Percentiles rank a stretch among this genome's conserved stretches.
These are phyloP conservation scores for Sebastes steindachneri DNA, from an alignment of 2,797 vertebrate genomes.

Conservation along the genomic window DNA sequence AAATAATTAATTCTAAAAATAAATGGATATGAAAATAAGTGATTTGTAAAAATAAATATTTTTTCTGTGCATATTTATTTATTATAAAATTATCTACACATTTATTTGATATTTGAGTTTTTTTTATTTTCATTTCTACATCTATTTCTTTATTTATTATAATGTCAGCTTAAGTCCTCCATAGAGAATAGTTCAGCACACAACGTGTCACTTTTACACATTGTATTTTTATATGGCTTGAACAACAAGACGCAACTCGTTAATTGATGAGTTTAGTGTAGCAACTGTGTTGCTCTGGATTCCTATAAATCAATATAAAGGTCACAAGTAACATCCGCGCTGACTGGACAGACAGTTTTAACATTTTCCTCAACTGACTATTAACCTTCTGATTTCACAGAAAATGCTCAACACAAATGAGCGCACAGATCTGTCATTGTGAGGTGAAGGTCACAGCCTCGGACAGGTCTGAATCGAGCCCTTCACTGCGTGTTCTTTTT, in stretches of 20 bases:
- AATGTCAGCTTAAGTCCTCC: too few species aligned
- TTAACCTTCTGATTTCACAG: conserved; percentile 1
- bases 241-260: too few species aligned
- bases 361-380: neutral
- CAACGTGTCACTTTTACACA: neutral
- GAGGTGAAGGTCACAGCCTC: neutral
- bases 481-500: neutral
- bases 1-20: too few species aligned
- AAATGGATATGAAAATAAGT: too few species aligned
- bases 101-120: too few species aligned
- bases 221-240: too few species aligned
- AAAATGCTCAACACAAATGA: neutral
- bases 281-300: neutral
- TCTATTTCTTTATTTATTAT: too few species aligned
- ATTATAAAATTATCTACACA: too few species aligned
- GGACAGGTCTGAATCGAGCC: neutral
- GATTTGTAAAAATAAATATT: too few species aligned
- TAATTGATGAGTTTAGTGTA: neutral
- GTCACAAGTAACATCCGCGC: neutral
- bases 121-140: too few species aligned
- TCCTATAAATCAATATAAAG: neutral
- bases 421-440: neutral
- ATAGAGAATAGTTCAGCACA: neutral
- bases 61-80: too few species aligned
- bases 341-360: neutral